Conservation (phyloP, 2,113 vertebrate genomes). For the Herpailurus yagouaroundi region DNA sequence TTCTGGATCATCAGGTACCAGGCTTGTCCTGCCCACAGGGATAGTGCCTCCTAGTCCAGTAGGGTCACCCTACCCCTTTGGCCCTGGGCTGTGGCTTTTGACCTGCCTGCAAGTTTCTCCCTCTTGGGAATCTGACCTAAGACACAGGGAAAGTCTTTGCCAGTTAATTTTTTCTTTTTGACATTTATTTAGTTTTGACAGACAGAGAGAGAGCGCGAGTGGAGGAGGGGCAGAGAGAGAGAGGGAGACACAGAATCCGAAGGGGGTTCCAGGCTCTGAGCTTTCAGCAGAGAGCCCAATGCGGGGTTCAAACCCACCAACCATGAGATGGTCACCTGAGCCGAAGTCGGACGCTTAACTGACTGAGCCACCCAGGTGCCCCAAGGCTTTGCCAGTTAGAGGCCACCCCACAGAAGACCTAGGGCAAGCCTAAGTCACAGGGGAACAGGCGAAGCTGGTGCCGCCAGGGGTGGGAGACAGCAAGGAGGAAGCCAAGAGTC, state of each 20-base stretch:
- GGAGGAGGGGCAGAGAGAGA: too few relatives aligned
- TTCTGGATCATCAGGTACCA: background rate
- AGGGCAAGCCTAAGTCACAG: background rate
- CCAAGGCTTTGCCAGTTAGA: background rate
- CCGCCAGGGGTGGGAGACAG: background rate
- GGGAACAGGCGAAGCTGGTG: background rate
- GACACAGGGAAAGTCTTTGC: background rate
- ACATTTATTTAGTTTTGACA: too few relatives aligned
- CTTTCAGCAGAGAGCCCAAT: too few relatives aligned
- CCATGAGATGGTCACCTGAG: too few relatives aligned
- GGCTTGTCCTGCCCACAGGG: background rate
- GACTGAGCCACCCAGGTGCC: too few relatives aligned
- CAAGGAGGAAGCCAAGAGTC: background rate
- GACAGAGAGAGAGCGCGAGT: too few relatives aligned
- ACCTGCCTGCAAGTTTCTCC: background rate
- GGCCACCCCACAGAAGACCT: background rate
- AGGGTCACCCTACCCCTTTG: rapidly evolving
- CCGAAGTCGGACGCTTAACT: too few relatives aligned
- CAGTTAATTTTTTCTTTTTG: background rate
- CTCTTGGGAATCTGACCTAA: background rate
- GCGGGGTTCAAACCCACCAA: too few relatives aligned
- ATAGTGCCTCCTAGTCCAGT: background rate
- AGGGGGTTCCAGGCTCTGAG: too few relatives aligned
- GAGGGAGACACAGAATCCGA: too few relatives aligned
- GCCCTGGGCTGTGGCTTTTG: background rate